Evolutionary conservation across 2,888 invertebrate species (phyloP), one percentile per base, ranked within the genome.

Genomic region (Heliconius hortense): DNA sequence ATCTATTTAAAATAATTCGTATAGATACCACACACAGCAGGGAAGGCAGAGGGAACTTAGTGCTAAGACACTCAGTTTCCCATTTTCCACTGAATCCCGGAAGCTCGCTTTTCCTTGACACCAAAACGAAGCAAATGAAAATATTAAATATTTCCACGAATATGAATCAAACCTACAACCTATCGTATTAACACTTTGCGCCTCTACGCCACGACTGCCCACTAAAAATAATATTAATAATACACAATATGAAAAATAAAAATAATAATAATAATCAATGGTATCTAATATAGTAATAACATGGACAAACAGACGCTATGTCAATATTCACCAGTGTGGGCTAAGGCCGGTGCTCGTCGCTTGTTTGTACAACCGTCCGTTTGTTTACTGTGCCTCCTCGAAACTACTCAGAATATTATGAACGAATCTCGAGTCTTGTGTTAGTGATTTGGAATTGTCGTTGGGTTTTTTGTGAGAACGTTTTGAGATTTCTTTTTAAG

Each of bases 291-390:
- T 85, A 87, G 90, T 90, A 89, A 90, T 85, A 89, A 88, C 88
- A 88, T 87, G 87, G 84, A 87, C 87, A 89, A 90, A 88, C 87
- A 90, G 88, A 89, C 84, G 88, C 83, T 86, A 87, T 87, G 90
- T 89, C 87, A 93, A 89, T 86, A 88, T 84, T 85, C 84, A 82
- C 85, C 86, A 82, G 86, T 87, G 88, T 88, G 86, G 87, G 87
- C 87, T 86, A 87, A 89, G 89, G 89, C 85, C 86, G 87, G 84
- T 85, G 84, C 84, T 84, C 81, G 82, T 82, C 80, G 81, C 84
- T 87, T 93, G 88, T 93, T 92, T 93, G 88, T 83, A 86, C 87
- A 91, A 88, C 86, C 87, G 86, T 92, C 92, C 92, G 93, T 88
- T 86, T 94, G 87, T 94, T 94, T 93, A 88, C 88, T 85, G 85